Evolutionary conservation across 2,113 vertebrate species (phyloP).

Genomic region (Sarotherodon lohbergeri): DNA sequence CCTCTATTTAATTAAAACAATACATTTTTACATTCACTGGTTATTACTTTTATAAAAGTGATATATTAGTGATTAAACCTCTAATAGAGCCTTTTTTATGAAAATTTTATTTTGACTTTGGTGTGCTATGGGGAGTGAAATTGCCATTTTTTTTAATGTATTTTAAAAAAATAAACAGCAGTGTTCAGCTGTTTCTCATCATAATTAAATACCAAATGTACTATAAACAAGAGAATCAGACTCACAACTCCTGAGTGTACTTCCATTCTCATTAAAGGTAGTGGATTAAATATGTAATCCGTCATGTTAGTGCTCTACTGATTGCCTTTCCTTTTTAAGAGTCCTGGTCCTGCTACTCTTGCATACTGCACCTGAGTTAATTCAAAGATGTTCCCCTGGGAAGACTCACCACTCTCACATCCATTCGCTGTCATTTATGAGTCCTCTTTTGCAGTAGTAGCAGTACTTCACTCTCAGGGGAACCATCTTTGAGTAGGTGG

Average conservation of each 20-base stretch:
- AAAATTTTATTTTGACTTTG: neutral
- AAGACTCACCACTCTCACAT: neutral
- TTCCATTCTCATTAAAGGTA: neutral
- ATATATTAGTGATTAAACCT: neutral
- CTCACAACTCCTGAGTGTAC: neutral
- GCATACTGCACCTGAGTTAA: neutral
- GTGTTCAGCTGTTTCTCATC: neutral
- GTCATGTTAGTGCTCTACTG: neutral
- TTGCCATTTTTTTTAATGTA: neutral
- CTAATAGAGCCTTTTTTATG: neutral
- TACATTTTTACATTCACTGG: neutral
- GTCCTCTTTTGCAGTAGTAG: neutral
- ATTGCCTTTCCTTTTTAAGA: slow-evolving; percentile 7
- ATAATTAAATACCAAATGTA: neutral
- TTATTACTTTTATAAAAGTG: neutral
- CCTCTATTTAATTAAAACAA: neutral
- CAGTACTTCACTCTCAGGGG: neutral
- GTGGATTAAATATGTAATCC: neutral
- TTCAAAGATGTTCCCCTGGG: neutral
- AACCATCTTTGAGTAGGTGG: neutral
- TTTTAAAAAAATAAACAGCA: neutral
- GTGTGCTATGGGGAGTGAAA: neutral
- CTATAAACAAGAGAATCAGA: neutral
- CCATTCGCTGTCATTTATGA: slow-evolving; percentile 7
- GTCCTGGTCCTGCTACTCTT: neutral